A percentile compares a stretch with the other conserved stretches of the same genome.
phyloP scores from a whole-genome alignment of 2,113 vertebrate species.

The Phycodurus eques region DNA sequence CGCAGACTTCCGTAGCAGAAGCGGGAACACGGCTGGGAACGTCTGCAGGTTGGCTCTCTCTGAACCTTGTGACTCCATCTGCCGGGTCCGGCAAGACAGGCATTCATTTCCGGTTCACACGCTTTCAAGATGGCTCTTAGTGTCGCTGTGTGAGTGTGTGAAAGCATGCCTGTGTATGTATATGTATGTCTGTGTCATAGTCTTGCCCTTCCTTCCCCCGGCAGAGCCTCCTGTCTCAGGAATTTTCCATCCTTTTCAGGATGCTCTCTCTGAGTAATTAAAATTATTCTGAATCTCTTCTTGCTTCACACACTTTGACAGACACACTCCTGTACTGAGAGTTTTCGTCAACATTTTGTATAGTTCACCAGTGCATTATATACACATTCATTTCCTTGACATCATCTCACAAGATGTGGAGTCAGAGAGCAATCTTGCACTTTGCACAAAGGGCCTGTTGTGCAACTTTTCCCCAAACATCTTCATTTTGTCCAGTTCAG shows the following conservation, averaged over 20 bases:
- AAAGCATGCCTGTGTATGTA: constrained; percentile 14
- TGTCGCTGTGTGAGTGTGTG: constrained; percentile 12
- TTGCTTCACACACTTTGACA: constrained; percentile 3
- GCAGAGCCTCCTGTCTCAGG: constrained; percentile 52
- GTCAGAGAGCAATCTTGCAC: constrained; percentile 49
- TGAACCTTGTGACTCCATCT: constrained; percentile 47
- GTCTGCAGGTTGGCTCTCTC: constrained; percentile 52
- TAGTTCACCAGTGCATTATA: constrained; percentile 13
- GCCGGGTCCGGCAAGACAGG: constrained; percentile 40
- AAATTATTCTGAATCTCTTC: constrained; percentile 39
- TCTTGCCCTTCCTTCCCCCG: constrained; percentile 57
- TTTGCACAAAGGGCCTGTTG: constrained; percentile 53
- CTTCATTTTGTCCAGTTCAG: constrained; percentile 23
- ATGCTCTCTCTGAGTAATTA: constrained; percentile 56
- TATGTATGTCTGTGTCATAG: constrained; percentile 22
- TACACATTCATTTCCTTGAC: constrained; percentile 38
- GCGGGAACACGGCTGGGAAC: constrained; percentile 57
- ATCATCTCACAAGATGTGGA: constrained; percentile 62
- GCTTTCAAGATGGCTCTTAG: constrained; percentile 32
- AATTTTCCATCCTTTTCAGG: constrained; percentile 62
- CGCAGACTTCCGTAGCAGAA: constrained; percentile 51
- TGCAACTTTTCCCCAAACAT: constrained; percentile 23
- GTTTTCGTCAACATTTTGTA: constrained; percentile 11
- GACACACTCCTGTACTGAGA: constrained; percentile 5
- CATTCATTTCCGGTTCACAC: constrained; percentile 66